These are phyloP conservation scores for Pristionchus fissidentatus DNA, from an alignment of 2,888 invertebrate species.

Conservation along the genomic window DNA sequence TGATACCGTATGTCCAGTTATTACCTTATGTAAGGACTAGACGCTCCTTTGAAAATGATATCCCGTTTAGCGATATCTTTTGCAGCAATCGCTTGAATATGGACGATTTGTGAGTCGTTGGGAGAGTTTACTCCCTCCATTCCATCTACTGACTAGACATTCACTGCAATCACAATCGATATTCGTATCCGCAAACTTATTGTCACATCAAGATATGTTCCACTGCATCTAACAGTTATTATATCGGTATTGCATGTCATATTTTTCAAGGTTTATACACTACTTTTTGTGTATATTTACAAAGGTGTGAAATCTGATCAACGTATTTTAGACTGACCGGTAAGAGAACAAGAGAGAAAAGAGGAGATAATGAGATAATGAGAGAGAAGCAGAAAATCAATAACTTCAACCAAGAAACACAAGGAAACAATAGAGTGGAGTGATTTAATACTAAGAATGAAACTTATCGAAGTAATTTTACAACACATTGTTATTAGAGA, in stretches of 20 bases:
- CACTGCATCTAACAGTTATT: not conserved
- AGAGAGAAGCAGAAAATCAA: not conserved
- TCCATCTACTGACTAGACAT: constrained; percentile 16
- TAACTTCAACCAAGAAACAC: not conserved
- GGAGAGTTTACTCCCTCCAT: constrained; percentile 4
- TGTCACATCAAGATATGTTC: not conserved
- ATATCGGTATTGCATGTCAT: not conserved
- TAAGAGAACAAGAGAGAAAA: too few relatives aligned
- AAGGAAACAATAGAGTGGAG: not conserved
- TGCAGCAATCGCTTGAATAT: constrained; percentile 17
- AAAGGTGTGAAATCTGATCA: not conserved
- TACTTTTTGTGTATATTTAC: not conserved
- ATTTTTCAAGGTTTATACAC: not conserved
- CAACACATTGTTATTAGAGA: not conserved
- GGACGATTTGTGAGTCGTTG: not conserved
- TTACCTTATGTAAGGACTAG: constrained; percentile 4
- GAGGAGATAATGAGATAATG: constrained; percentile 30
- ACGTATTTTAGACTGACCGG: constrained; percentile 33
- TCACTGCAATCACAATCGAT: not conserved
- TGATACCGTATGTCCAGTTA: not conserved
- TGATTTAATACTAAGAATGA: not conserved
- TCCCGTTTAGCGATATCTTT: constrained; percentile 20
- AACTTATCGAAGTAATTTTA: not conserved
- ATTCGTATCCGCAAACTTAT: not conserved
- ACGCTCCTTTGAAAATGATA: constrained; percentile 24